These are phyloP conservation scores for Chlorops oryzae DNA, from an alignment of 1,140 invertebrate genomes.

Conservation along the genomic window DNA sequence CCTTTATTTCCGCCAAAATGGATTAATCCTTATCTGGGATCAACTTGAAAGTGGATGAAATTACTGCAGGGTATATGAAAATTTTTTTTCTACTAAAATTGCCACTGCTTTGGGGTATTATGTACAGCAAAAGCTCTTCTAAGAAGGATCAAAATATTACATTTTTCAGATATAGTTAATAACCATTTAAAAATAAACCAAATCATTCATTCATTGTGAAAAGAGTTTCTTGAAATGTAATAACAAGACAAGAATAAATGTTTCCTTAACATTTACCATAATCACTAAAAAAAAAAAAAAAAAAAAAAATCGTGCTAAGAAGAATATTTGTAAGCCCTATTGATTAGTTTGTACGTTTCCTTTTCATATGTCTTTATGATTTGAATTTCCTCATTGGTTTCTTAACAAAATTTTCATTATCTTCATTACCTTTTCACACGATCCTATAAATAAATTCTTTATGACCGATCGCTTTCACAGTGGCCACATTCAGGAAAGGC, in stretches of 20 bases:
- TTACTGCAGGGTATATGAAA: too few relatives aligned
- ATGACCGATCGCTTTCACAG: constrained; percentile 61
- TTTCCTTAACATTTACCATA: not conserved
- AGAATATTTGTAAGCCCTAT: constrained; percentile 7
- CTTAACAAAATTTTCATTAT: constrained; percentile 15
- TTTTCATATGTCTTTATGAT: constrained; percentile 25
- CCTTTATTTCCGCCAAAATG: too few relatives aligned
- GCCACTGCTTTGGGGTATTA: too few relatives aligned
- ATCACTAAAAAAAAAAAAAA: not conserved
- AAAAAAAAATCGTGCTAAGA: not conserved
- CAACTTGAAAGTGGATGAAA: too few relatives aligned
- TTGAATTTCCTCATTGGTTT: not conserved
- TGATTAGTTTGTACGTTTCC: constrained; percentile 9
- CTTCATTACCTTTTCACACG: constrained; percentile 47
- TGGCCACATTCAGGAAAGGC: constrained; percentile 99
- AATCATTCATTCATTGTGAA: not conserved
- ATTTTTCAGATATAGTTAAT: too few relatives aligned
- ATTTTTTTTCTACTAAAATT: too few relatives aligned
- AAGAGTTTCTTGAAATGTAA: too few relatives aligned
- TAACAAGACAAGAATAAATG: too few relatives aligned
- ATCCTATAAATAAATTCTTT: constrained; percentile 48
- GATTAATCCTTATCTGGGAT: too few relatives aligned
- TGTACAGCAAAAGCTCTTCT: too few relatives aligned
- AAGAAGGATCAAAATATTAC: too few relatives aligned
- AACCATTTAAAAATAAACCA: too few relatives aligned